These are phyloP conservation scores for Pheosia tremula DNA, from an alignment of 2,888 invertebrate genomes.

Conservation along the genomic window DNA sequence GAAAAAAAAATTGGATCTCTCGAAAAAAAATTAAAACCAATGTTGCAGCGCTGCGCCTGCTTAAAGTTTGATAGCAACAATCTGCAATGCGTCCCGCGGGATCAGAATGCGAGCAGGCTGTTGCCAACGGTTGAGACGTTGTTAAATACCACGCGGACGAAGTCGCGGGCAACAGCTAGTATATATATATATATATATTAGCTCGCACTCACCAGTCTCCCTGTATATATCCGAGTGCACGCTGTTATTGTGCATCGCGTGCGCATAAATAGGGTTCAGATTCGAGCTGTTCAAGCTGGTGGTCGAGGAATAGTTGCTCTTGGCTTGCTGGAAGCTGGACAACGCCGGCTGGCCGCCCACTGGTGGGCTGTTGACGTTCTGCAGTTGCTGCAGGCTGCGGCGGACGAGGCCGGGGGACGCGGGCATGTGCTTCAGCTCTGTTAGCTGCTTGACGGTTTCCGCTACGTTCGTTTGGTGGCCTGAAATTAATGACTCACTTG, in stretches of 20 bases:
- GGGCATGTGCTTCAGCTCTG: constrained; percentile 93
- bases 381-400: constrained; percentile 63
- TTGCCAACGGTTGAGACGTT: too few relatives aligned
- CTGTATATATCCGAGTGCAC: not conserved
- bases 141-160: too few relatives aligned
- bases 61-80: too few relatives aligned
- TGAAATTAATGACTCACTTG: constrained; percentile 23
- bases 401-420: constrained; percentile 92
- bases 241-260: constrained; percentile 65
- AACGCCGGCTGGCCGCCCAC: constrained; percentile 46
- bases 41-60: too few relatives aligned
- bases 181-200: too few relatives aligned
- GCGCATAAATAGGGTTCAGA: constrained; percentile 79
- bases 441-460: constrained; percentile 93
- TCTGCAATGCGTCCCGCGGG: too few relatives aligned
- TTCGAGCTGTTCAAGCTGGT: constrained; percentile 70
- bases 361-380: too few relatives aligned
- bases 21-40: too few relatives aligned
- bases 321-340: constrained; percentile 74
- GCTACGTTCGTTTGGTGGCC: constrained; percentile 87
- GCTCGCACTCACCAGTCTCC: not conserved
- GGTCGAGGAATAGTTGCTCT: constrained; percentile 67
- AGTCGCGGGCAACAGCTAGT: too few relatives aligned
- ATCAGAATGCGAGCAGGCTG: too few relatives aligned
- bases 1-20: too few relatives aligned